These are phyloP conservation scores for Notiomystis cincta DNA, from an alignment of 2,113 vertebrate genomes.

Conservation along the genomic window DNA sequence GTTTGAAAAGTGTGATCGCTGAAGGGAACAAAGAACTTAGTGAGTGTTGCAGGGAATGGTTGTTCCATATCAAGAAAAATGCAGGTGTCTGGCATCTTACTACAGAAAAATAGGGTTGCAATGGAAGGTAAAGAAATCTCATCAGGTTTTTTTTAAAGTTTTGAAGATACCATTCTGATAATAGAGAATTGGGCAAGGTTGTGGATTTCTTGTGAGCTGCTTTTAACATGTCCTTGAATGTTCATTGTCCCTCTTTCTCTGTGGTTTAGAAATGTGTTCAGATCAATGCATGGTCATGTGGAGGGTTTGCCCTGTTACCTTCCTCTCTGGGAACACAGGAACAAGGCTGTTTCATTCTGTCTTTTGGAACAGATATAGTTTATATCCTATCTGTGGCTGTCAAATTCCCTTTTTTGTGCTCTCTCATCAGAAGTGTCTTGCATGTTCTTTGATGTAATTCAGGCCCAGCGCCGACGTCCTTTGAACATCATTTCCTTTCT, in stretches of 20 bases:
- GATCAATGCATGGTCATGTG: background rate
- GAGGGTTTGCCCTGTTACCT: background rate
- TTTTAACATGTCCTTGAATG: background rate
- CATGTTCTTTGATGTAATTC: background rate
- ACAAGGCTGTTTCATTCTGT: background rate
- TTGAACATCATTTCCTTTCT: background rate
- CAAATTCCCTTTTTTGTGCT: background rate
- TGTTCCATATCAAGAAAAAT: background rate
- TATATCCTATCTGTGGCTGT: background rate
- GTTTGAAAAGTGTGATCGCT: fast-evolving
- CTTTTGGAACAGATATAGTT: background rate
- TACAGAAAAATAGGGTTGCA: background rate
- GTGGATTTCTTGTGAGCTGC: background rate
- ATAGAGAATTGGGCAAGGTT: background rate
- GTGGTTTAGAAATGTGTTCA: background rate
- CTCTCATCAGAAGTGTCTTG: background rate
- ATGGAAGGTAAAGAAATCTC: background rate
- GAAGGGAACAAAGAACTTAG: background rate
- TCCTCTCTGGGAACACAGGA: background rate
- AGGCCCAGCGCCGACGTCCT: background rate
- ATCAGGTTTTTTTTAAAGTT: background rate
- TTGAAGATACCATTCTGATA: background rate
- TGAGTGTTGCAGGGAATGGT: background rate
- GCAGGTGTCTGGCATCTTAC: background rate
- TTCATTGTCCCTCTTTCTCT: background rate